Base-by-base conservation (phyloP, 2,113 vertebrate species). In the Emydocephalus ijimae region DNA sequence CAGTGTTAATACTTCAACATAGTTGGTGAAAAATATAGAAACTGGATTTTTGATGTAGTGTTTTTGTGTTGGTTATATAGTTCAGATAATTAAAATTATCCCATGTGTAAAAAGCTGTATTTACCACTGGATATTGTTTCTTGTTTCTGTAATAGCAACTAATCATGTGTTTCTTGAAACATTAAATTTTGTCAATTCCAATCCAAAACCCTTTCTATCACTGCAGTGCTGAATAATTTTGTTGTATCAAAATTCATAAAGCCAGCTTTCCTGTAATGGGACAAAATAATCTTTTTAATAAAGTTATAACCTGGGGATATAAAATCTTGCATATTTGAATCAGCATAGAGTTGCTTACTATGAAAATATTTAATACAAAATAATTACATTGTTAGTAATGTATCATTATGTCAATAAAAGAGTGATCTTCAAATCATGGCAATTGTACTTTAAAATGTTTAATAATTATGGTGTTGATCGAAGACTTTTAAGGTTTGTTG, bases 321-420 rank as follows among this genome's bases (percentile, higher is more conserved):
- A 93, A 96, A 97, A 95, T 97, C 94, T 94, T 96, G 95, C 95
- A 96, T 96, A 96, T 94, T 97, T 97, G 97, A 96, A 96, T 95
- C 96, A 34, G 95, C 91, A 85, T 89, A 93, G 89, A 96, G 94
- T 95, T 96, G 94, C 96, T 94, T 96, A 97, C 95, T 91, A 64
- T 92, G 92, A 96, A 93, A 94, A 92, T 97, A 97, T 96, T 95
- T 96, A 97, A 95, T 96, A 95, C 94, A 96, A 93, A 95, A 95
- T 95, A 94, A 94, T 94, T 96, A 96, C 95, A 97, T 94, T 97
- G 96, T 96, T 97, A 97, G 94, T 97, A 87, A 95, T 93, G 92
- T 96, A 96, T 56, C 97, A 95, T 97, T 97, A 97, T 96, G 97
- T 96, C 95, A 98, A 94, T 98, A 97, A 98, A 97, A 98, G 86